A percentile compares a stretch with the other conserved stretches of the same genome.
phyloP scores from a whole-genome alignment of 2,797 vertebrate genomes.

The Syndactyla subalaris region DNA sequence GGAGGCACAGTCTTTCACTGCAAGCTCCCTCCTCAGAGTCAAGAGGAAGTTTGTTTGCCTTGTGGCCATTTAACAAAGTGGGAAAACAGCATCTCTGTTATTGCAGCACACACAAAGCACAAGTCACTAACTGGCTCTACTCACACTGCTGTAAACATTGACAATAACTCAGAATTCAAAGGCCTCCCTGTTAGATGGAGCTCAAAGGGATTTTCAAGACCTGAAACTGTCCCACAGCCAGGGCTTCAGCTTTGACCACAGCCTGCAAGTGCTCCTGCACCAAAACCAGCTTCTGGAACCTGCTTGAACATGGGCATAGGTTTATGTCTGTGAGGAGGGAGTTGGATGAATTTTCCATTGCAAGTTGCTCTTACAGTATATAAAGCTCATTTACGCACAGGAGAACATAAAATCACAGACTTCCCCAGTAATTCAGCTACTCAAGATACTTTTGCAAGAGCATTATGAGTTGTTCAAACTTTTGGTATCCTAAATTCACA shows the following conservation, averaged over 20 bases:
- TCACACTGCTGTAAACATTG: neutral
- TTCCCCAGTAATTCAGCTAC: neutral
- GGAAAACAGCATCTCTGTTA: constrained; percentile 4
- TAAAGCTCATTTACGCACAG: neutral
- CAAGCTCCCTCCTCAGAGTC: neutral
- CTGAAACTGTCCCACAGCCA: neutral
- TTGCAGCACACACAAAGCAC: neutral
- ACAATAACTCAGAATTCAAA: constrained; percentile 11
- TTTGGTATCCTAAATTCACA: constrained; percentile 18
- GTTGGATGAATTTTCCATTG: neutral
- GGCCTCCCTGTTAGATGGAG: neutral
- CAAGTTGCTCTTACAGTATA: neutral
- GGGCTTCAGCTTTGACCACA: neutral
- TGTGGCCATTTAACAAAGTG: neutral
- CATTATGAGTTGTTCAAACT: neutral
- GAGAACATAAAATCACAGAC: neutral
- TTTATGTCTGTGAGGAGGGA: neutral
- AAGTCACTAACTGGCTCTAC: neutral
- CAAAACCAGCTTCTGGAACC: neutral
- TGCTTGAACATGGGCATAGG: neutral
- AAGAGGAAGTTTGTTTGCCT: neutral
- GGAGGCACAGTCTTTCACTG: neutral
- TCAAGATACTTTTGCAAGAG: neutral
- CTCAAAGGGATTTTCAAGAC: neutral
- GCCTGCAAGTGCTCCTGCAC: neutral